Conservation (phyloP, 2,888 invertebrate species). For the Lasius fuliginosus region DNA sequence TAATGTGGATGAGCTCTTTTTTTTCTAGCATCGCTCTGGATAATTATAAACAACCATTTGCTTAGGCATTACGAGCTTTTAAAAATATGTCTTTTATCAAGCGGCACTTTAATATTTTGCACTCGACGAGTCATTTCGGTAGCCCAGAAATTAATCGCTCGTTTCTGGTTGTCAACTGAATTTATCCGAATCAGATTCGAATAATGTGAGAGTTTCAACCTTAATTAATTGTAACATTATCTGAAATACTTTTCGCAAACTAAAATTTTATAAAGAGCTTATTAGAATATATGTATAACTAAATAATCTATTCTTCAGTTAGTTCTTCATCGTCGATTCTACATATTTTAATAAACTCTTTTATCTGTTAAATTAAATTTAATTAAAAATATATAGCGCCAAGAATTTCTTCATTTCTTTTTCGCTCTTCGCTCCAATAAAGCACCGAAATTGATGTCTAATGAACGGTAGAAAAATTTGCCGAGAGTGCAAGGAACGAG, state of each 20-base stretch:
- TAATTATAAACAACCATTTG: conserved; percentile 18
- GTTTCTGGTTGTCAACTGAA: neutral
- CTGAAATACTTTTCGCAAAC: neutral
- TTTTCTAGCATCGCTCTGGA: neutral
- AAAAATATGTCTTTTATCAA: neutral
- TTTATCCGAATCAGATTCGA: conserved; percentile 2
- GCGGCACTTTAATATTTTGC: conserved; percentile 10
- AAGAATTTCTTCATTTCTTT: neutral
- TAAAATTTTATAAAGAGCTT: neutral
- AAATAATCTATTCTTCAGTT: neutral
- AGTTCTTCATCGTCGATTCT: neutral
- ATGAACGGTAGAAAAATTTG: conserved; percentile 4
- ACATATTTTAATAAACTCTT: neutral
- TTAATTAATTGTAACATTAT: conserved; percentile 4
- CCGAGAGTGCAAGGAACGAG: conserved; percentile 5
- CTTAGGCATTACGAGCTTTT: conserved; percentile 17
- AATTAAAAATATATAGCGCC: neutral
- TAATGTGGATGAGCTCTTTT: conserved; percentile 20
- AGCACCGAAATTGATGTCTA: neutral
- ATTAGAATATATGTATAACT: neutral
- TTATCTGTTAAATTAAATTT: neutral
- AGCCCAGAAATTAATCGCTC: neutral
- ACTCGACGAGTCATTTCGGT: neutral
- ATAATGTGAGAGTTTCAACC: neutral
- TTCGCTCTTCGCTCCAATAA: neutral